A percentile compares a stretch with the other conserved stretches of the same genome.
Conservation (phyloP, 2,888 invertebrate species). For the Auanema sp. region DNA sequence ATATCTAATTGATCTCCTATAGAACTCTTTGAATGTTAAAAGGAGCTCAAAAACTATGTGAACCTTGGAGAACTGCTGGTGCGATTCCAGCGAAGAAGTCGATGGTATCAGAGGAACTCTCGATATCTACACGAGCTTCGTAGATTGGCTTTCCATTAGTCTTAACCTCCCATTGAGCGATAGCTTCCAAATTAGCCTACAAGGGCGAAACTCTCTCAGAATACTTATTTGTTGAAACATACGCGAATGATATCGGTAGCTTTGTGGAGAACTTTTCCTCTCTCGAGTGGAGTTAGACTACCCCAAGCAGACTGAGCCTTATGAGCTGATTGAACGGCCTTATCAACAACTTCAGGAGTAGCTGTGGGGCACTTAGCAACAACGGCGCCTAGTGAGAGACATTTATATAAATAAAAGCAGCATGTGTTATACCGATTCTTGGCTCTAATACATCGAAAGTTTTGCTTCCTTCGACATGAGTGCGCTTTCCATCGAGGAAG, state of each 20-base stretch:
- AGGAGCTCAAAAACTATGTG: background rate
- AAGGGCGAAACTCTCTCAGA: conserved; percentile 11
- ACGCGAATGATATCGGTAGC: conserved; percentile 48
- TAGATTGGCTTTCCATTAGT: conserved; percentile 71
- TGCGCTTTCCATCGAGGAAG: conserved; percentile 41
- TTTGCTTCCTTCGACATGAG: conserved; percentile 20
- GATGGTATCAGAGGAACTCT: conserved; percentile 50
- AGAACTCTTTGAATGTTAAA: too few species aligned
- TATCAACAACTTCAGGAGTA: conserved; percentile 27
- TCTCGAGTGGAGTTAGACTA: conserved; percentile 36
- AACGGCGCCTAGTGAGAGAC: conserved; percentile 31
- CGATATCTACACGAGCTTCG: conserved; percentile 48
- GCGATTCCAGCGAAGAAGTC: conserved; percentile 50
- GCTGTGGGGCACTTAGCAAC: conserved; percentile 45
- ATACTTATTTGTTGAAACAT: conserved; percentile 9
- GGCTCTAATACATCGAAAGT: conserved; percentile 46
- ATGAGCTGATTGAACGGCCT: conserved; percentile 26
- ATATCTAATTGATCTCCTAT: conserved; percentile 50
- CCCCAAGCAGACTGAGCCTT: conserved; percentile 33
- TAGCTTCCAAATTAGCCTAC: conserved; percentile 50
- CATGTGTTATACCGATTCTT: conserved; percentile 27
- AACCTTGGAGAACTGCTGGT: conserved; percentile 50
- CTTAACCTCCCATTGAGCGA: conserved; percentile 64
- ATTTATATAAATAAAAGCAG: background rate
- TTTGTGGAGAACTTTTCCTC: conserved; percentile 42